Base-by-base conservation (phyloP, 1,140 invertebrate genomes). In the Conus betulinus region DNA sequence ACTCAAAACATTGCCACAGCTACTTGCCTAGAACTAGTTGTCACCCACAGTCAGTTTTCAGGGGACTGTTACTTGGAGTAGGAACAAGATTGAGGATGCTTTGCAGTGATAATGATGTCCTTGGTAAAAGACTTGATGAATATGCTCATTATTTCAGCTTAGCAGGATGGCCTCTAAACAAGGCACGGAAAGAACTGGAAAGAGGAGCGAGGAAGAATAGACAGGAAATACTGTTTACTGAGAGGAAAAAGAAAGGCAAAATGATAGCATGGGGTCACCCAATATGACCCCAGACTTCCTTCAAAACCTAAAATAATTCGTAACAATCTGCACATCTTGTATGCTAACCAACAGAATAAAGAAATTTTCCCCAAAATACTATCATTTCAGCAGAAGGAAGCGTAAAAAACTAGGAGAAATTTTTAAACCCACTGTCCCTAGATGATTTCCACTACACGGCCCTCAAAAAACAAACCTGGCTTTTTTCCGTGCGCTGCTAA, bases 1-100 rank as follows among this genome's bases (percentile, higher is more conserved):
- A 74, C 71, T 74, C n/a, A 20, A 74, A 74, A n/a, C 71, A 74
- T 39, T 25, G 71, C 71, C 71, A 74, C n/a, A 74, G 71, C n/a
- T 74, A 74, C n/a, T 23, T 74, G 20, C 71, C 71, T n/a, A 74
- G 23, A 23, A 20, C 17, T 23, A 74, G n/a, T 25, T 74, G 71
- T 23, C n/a, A 17, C 71, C 20, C 71, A 25, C 71, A n/a, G 17
- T 25, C 71, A 8, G 71, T 74, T 8, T 8, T 74, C 23, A 0
- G 23, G 23, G 23, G 71, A 23, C 17, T 74, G 15, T 39, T n/a
- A 4, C 13, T 25, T 74, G 17, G 71, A n/a, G 71, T 74, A 20
- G 71, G 71, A 23, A 17, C 13, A 2, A 25, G 23, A 23, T 13
- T 74, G 7, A 17, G 71, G 15, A 74, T 74, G 71, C n/a, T 5